A percentile compares a stretch with the other conserved stretches of the same genome.
phyloP scores from a whole-genome alignment of 2,113 vertebrate species.

The Poeciliopsis retropinna region DNA sequence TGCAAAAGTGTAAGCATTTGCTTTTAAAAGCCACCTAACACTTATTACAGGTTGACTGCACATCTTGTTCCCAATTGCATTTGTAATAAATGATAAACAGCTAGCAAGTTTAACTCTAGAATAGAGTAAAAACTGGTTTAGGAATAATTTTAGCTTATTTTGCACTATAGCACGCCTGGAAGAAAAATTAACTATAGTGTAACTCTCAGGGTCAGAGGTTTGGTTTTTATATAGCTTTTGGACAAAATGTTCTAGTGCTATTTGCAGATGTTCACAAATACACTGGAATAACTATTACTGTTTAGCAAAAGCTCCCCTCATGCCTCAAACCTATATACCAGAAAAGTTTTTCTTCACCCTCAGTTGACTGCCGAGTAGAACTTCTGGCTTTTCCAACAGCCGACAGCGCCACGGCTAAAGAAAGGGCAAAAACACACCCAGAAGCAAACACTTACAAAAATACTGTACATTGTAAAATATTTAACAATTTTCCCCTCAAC shows the following conservation, averaged over 20 bases:
- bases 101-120: not conserved
- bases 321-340: constrained; percentile 17
- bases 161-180: not conserved
- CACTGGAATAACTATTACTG: constrained; percentile 10
- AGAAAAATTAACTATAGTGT: not conserved
- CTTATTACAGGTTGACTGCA: not conserved
- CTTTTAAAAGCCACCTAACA: not conserved
- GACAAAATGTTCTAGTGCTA: not conserved
- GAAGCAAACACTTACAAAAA: constrained; percentile 11
- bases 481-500: constrained; percentile 9
- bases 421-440: constrained; percentile 3
- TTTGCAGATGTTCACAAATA: constrained; percentile 6
- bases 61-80: not conserved
- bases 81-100: not conserved
- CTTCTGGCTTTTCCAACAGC: constrained; percentile 10
- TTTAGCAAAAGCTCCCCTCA: constrained; percentile 22
- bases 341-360: constrained; percentile 30
- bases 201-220: not conserved
- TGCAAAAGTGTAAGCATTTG: not conserved
- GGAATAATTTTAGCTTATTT: not conserved
- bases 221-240: not conserved
- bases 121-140: not conserved
- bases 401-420: not conserved
- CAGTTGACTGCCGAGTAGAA: constrained; percentile 10
- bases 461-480: constrained; percentile 35